phyloP scores from a whole-genome alignment of 2,888 invertebrate species.

The Deroplatys truncata region DNA sequence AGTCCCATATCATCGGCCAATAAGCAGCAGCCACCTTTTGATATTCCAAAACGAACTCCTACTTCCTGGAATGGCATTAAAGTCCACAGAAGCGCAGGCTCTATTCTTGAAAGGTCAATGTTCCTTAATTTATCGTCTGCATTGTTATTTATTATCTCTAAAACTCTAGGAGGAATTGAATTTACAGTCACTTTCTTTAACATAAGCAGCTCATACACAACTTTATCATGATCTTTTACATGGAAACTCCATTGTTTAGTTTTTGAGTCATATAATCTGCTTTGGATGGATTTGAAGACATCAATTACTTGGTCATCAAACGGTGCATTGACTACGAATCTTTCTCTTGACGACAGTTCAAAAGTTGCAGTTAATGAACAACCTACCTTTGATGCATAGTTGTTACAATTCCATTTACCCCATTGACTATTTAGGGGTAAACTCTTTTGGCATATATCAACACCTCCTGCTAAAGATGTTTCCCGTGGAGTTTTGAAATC shows the following conservation, averaged over 20 bases:
- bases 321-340: background rate
- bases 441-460: background rate
- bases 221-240: slow-evolving; percentile 62
- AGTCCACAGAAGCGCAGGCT: slow-evolving; percentile 58
- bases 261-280: slow-evolving; percentile 51
- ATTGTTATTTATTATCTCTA: background rate
- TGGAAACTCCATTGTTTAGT: slow-evolving; percentile 74
- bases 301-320: background rate
- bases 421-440: background rate
- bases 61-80: slow-evolving; percentile 87
- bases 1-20: slow-evolving; percentile 97
- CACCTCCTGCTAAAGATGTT: background rate
- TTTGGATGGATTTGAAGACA: background rate
- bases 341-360: background rate
- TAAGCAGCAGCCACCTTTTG: slow-evolving; percentile 76
- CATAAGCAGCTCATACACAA: slow-evolving; percentile 58
- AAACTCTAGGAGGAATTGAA: slow-evolving; percentile 51
- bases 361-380: background rate
- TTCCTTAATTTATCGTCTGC: slow-evolving; percentile 34
- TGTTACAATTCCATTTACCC: background rate
- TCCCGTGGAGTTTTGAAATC: background rate
- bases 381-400: background rate
- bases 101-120: slow-evolving; percentile 64
- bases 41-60: slow-evolving; percentile 80
- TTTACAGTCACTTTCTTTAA: slow-evolving; percentile 60